Evolutionary conservation across 2,797 vertebrate genomes (phyloP).

Genomic region (Parauchenoglanis punctatus): DNA sequence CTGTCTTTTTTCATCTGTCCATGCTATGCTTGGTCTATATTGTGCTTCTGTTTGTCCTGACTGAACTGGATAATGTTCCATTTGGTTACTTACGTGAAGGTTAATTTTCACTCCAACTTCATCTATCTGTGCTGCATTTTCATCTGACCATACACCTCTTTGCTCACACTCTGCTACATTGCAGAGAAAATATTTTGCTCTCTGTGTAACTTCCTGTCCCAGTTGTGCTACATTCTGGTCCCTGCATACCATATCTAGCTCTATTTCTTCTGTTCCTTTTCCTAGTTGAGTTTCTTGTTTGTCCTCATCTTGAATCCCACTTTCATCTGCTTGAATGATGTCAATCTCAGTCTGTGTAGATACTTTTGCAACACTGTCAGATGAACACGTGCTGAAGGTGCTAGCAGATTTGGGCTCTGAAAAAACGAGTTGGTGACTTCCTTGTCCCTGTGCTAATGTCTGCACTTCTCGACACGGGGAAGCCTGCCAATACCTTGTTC

Average conservation of each 20-base stretch:
- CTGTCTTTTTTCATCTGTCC: background rate
- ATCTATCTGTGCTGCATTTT: constrained; percentile 34
- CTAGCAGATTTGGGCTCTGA: constrained; percentile 19
- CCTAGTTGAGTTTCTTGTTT: constrained; percentile 8
- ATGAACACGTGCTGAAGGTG: constrained; percentile 8
- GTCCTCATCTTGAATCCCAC: constrained; percentile 24
- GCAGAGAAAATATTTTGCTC: background rate
- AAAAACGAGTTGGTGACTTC: background rate
- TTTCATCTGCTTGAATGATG: background rate
- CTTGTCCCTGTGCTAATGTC: constrained; percentile 11
- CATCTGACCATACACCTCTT: background rate
- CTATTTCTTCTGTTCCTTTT: constrained; percentile 17
- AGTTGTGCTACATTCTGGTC: background rate
- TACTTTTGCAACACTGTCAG: background rate
- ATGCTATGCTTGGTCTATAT: constrained; percentile 32
- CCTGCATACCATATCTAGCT: constrained; percentile 21
- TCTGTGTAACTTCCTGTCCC: background rate
- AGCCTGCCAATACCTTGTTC: constrained; percentile 1
- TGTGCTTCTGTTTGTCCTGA: constrained; percentile 43
- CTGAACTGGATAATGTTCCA: constrained; percentile 15
- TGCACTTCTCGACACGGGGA: constrained; percentile 8
- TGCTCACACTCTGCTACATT: background rate
- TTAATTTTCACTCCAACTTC: constrained; percentile 6
- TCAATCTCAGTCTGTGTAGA: constrained; percentile 18
- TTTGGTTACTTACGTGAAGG: background rate